These are phyloP conservation scores for Scomberomorus guttatus DNA, from an alignment of 2,797 vertebrate species.

Conservation along the genomic window DNA sequence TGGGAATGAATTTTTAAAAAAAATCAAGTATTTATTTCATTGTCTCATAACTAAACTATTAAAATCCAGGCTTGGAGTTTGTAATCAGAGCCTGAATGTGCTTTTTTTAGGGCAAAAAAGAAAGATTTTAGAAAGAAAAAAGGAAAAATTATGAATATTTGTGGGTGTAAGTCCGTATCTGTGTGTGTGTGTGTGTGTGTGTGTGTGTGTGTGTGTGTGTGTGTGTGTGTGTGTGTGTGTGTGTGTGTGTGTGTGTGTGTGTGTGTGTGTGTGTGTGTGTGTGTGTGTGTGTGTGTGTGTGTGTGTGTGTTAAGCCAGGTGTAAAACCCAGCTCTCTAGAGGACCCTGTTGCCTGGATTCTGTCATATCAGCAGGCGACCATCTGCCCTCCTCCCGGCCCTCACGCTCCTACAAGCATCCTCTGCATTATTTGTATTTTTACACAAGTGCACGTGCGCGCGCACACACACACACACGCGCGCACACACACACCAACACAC, in stretches of 20 bases:
- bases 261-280: conserved; percentile 21
- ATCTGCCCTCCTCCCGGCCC: conserved; percentile 78
- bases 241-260: not conserved
- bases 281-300: conserved; percentile 24
- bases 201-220: conserved; percentile 26
- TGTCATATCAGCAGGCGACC: conserved; percentile 77
- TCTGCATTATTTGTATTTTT: conserved; percentile 80
- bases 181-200: conserved; percentile 30
- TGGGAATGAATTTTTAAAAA: not conserved
- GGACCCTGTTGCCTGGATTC: conserved; percentile 74
- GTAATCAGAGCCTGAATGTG: conserved; percentile 3
- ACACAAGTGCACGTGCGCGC: conserved; percentile 28
- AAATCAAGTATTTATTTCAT: conserved; percentile 10
- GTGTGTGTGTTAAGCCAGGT: conserved; percentile 37
- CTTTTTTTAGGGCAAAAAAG: conserved; percentile 14
- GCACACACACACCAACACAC: conserved; percentile 14
- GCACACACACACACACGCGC: conserved; percentile 39
- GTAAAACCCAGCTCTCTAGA: conserved; percentile 72
- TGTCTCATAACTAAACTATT: not conserved
- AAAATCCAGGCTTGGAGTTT: conserved; percentile 27
- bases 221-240: not conserved
- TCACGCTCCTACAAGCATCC: conserved; percentile 67
- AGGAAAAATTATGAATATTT: not conserved
- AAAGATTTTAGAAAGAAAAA: not conserved
- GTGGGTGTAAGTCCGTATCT: not conserved